Evolutionary conservation across 2,797 vertebrate genomes (phyloP).

Genomic region (Premnoplex brunnescens): DNA sequence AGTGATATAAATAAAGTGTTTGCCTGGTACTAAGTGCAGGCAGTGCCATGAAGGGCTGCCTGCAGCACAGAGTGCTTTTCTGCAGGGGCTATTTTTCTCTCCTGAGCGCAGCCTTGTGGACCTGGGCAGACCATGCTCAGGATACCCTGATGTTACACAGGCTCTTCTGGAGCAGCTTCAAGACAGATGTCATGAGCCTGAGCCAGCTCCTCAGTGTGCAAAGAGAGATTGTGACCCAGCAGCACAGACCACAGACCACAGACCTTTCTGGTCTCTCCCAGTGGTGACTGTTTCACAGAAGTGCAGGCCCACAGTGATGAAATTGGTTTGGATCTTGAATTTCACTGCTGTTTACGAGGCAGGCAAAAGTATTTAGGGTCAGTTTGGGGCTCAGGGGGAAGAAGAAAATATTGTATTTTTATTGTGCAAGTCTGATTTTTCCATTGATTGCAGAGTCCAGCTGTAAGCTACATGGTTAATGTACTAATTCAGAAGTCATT

Average conservation of each 20-base stretch:
- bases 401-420: not conserved
- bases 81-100: not conserved
- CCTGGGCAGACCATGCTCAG: not conserved
- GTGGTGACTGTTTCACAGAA: accelerated
- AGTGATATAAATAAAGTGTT: accelerated
- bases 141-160: accelerated
- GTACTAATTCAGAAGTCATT: not conserved
- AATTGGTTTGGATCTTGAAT: not conserved
- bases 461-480: not conserved
- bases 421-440: not conserved
- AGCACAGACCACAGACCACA: not conserved
- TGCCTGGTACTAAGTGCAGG: accelerated
- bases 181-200: accelerated
- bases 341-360: not conserved
- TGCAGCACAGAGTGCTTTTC: not conserved
- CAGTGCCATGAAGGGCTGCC: not conserved
- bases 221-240: not conserved
- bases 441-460: not conserved
- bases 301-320: accelerated
- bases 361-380: not conserved
- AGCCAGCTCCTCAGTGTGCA: not conserved
- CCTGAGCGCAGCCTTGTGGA: too few species aligned
- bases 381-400: not conserved
- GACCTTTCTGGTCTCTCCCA: not conserved
- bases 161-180: not conserved